Percentiles rank a stretch among this genome's conserved stretches.
These are phyloP conservation scores for Portunus trituberculatus DNA, from an alignment of 1,140 invertebrate genomes.

Conservation along the genomic window DNA sequence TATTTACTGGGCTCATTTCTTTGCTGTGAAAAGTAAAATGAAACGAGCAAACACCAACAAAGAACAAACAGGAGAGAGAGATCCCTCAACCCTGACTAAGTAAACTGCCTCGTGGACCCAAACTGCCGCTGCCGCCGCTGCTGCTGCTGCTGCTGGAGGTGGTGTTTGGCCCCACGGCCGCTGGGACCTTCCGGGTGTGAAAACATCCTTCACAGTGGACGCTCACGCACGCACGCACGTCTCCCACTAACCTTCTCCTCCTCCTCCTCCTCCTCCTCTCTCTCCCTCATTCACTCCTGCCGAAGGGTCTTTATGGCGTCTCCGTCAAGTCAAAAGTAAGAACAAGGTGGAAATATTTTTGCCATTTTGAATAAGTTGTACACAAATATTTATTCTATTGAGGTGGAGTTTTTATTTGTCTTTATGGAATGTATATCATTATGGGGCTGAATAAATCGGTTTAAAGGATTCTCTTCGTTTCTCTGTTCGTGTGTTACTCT, in stretches of 20 bases:
- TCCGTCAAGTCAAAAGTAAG: too few relatives aligned
- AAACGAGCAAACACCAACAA: background rate
- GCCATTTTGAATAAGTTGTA: too few relatives aligned
- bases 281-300: background rate
- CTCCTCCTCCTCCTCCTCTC: background rate
- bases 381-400: too few relatives aligned
- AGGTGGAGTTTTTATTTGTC: too few relatives aligned
- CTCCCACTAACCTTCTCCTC: background rate
- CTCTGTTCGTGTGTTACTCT: too few relatives aligned
- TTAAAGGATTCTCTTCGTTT: too few relatives aligned
- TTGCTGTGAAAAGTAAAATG: background rate
- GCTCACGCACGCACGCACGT: background rate
- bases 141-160: too few relatives aligned
- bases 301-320: too few relatives aligned
- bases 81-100: constrained; percentile 20
- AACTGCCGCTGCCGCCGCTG: background rate
- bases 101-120: background rate
- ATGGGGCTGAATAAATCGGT: too few relatives aligned
- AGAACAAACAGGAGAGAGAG: constrained; percentile 18
- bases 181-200: constrained; percentile 3
- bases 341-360: too few relatives aligned
- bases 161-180: background rate
- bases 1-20: background rate
- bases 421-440: too few relatives aligned
- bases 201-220: background rate